Percentiles rank a stretch among this genome's conserved stretches.
Conservation (phyloP, 1,140 invertebrate genomes). For the Microplitis demolitor region DNA sequence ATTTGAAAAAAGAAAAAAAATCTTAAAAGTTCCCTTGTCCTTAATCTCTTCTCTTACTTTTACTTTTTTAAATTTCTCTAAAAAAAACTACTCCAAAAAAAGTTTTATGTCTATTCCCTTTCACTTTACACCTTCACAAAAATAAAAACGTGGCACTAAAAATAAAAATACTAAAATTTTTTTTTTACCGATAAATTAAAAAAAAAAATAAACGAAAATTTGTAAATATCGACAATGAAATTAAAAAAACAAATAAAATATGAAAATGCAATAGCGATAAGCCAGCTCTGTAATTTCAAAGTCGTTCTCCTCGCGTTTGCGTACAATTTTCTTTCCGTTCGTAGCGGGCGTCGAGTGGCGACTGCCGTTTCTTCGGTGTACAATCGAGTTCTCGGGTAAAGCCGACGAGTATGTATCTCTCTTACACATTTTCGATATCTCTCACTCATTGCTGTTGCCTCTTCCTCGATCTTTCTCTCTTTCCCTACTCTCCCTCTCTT, state of each 20-base stretch:
- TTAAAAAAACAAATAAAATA: too few species aligned
- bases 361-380: slow-evolving; percentile 54
- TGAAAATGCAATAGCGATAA: too few species aligned
- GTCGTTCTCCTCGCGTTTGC: slow-evolving; percentile 22
- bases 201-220: too few species aligned
- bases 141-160: too few species aligned
- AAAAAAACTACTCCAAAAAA: background rate
- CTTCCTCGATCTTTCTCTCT: slow-evolving; percentile 30
- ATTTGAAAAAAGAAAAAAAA: background rate
- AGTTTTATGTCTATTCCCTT: background rate
- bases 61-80: background rate
- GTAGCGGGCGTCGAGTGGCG: slow-evolving; percentile 57
- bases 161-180: too few species aligned
- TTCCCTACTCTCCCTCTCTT: slow-evolving; percentile 43
- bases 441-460: slow-evolving; percentile 24
- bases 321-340: slow-evolving; percentile 44
- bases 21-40: background rate
- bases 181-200: too few species aligned
- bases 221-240: too few species aligned
- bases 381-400: slow-evolving; percentile 13
- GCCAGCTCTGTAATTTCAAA: too few species aligned
- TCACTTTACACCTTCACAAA: too few species aligned
- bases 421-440: background rate
- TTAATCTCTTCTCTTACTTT: background rate
- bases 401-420: slow-evolving; percentile 1